Base-by-base conservation (phyloP, 2,888 invertebrate genomes). In the Chalcis sispes region DNA sequence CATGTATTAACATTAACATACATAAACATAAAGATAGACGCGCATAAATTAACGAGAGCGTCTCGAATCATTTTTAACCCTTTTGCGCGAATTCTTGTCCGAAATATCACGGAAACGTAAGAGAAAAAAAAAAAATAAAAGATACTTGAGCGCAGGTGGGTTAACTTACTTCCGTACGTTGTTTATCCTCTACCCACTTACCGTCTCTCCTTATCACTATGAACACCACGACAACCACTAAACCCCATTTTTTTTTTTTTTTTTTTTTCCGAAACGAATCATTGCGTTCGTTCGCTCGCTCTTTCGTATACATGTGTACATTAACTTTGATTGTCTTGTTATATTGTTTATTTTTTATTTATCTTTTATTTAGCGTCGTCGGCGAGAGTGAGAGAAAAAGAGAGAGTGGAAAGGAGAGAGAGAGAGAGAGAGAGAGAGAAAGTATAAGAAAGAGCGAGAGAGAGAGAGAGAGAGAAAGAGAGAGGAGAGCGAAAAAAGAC, bases 401-500 rank as follows among this genome's bases (percentile, higher is more conserved):
- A 27, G 59, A 48, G 23, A 70, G 36, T 50, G 20, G 29, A 46
- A 25, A 50, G n/a, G 64, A 56, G 15, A 40, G 48, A 58, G 29
- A 61, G 59, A 48, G 23, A 70, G 36, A 59, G 20, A 42, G 56
- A 25, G 59, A 23, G 64, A 56, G 15, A 40, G 48, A 58, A 23
- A 46, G 48, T 20, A 23, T 10, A 40, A 32, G 50, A 48, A 32
- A 32, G 29, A 18, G 18, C 40, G 29, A 52, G 15, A 72, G 36
- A 23, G 50, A 48, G 46, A 32, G 29, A 18, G 18, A 52, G 29
- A 52, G 15, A 72, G 36, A 23, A 18, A 25, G 29, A 65, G 67
- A 61, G 56, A 58, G 50, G 46, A 72, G 64, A 66, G 62, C 72
- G 71, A 73, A 70, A 75, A 74, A 72, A 77, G 65, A 59, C 67